Conservation (phyloP, 2,888 invertebrate species). For the Heliconius aoede region DNA sequence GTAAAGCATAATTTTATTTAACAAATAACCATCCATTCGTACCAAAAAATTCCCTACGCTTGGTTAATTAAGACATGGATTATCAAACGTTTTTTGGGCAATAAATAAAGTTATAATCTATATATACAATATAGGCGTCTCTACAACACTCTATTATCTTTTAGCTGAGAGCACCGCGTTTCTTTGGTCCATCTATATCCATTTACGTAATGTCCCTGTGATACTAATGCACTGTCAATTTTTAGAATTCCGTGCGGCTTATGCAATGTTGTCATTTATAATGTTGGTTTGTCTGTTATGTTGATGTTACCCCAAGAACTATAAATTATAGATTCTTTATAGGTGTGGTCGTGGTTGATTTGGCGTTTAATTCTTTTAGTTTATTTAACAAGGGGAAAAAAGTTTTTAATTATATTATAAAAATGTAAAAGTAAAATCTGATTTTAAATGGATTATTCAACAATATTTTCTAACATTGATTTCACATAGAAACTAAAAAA, state of each 20-base stretch:
- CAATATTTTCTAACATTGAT: not conserved
- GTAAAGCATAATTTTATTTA: conserved; percentile 46
- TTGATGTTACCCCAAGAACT: not conserved
- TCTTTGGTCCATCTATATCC: conserved; percentile 81
- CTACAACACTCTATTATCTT: conserved; percentile 77
- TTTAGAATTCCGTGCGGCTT: conserved; percentile 68
- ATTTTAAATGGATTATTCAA: too few relatives aligned
- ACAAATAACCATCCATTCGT: conserved; percentile 41
- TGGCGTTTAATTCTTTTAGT: too few relatives aligned
- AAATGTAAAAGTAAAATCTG: too few relatives aligned
- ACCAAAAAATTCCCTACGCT: conserved; percentile 70
- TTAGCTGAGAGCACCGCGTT: conserved; percentile 71
- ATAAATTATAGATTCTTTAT: not conserved
- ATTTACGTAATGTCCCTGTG: conserved; percentile 70
- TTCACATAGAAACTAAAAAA: not conserved
- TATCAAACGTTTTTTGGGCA: conserved; percentile 80
- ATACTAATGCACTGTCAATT: conserved; percentile 82
- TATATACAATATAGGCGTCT: conserved; percentile 76
- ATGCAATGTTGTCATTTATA: not conserved
- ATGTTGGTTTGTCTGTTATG: not conserved
- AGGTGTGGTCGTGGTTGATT: not conserved
- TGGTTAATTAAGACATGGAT: conserved; percentile 84
- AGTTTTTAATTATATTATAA: too few relatives aligned
- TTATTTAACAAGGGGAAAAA: too few relatives aligned
- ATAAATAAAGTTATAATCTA: conserved; percentile 83